Conservation (phyloP, 1,140 invertebrate genomes). For the Hylaeus volcanicus region DNA sequence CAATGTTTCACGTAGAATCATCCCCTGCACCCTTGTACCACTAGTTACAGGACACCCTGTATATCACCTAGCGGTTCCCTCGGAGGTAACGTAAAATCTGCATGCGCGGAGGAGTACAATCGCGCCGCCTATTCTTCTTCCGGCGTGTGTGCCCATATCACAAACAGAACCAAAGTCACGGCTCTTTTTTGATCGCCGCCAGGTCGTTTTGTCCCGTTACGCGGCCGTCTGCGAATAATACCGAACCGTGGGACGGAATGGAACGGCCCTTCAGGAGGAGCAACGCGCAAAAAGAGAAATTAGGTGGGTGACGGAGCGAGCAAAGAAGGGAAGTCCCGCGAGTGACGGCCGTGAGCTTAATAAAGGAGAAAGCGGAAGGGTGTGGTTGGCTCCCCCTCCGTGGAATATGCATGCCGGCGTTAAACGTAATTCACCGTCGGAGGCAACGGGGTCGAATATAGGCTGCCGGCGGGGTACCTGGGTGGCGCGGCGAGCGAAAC, state of each 20-base stretch:
- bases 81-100: too few species aligned
- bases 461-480: constrained; percentile 12
- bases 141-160: too few species aligned
- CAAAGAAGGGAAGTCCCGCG: not conserved
- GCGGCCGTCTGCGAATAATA: constrained; percentile 5
- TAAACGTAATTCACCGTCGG: constrained; percentile 64
- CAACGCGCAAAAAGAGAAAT: not conserved
- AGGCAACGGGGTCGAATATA: not conserved
- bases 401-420: constrained; percentile 68
- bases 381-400: constrained; percentile 30
- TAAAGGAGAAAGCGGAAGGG: constrained; percentile 25
- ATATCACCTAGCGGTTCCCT: too few species aligned
- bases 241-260: not conserved
- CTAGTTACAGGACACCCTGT: too few species aligned
- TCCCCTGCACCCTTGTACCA: too few species aligned
- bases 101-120: too few species aligned
- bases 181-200: too few species aligned
- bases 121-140: too few species aligned
- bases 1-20: too few species aligned
- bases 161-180: too few species aligned
- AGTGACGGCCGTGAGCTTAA: constrained; percentile 16
- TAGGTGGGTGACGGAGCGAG: not conserved
- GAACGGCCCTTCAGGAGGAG: not conserved
- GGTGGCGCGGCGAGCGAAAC: not conserved
- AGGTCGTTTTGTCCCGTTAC: not conserved